phyloP scores from a whole-genome alignment of 1,140 invertebrate genomes.

The Stegodyphus mimosarum region DNA sequence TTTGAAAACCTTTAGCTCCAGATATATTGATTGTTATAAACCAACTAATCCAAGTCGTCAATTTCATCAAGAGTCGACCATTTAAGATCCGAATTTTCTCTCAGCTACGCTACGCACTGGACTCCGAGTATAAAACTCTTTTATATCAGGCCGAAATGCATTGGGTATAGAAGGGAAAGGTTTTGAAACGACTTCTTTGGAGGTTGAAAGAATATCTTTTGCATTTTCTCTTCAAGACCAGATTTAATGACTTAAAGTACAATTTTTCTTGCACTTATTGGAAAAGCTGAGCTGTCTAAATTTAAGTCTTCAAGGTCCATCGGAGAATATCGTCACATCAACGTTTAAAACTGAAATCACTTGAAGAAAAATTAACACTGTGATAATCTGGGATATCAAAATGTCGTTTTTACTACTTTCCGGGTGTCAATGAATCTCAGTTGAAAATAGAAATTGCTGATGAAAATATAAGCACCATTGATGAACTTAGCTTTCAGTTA shows the following conservation, averaged over 20 bases:
- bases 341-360: background rate
- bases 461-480: background rate
- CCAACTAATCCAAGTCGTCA: background rate
- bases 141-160: background rate
- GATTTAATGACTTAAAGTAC: background rate
- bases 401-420: background rate
- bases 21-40: background rate
- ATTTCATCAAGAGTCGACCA: conserved; percentile 1
- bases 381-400: background rate
- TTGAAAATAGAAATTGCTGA: background rate
- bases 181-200: background rate
- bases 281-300: background rate
- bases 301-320: background rate
- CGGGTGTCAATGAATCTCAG: background rate
- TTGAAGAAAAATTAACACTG: background rate
- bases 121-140: background rate
- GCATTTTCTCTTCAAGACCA: background rate
- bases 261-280: background rate
- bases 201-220: background rate
- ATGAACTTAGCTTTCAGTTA: background rate
- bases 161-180: background rate
- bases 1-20: background rate
- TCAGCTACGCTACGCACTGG: background rate
- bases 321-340: background rate
- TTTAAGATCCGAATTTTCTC: background rate